These are phyloP conservation scores for Rhizomys pruinosus DNA, from an alignment of 2,113 vertebrate genomes.

Conservation along the genomic window DNA sequence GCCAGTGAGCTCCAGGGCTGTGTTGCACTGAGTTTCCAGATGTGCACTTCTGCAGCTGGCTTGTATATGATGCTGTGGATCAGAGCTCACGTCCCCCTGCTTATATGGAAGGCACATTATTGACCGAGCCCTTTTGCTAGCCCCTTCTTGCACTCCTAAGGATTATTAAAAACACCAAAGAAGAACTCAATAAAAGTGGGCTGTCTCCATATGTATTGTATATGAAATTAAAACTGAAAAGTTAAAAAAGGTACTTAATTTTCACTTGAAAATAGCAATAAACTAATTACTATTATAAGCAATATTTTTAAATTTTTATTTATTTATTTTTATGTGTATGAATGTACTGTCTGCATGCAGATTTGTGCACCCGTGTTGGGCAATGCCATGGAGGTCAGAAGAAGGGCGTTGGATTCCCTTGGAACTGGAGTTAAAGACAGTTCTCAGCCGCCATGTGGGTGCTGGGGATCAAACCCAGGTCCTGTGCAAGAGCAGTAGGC, in stretches of 20 bases:
- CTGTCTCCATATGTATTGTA: not conserved
- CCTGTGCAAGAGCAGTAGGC: too few relatives aligned
- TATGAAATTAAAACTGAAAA: not conserved
- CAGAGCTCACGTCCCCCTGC: not conserved
- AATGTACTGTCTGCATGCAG: too few relatives aligned
- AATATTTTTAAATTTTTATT: not conserved
- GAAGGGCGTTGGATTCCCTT: too few relatives aligned
- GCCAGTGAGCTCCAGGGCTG: not conserved
- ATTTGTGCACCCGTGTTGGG: too few relatives aligned
- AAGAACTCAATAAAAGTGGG: not conserved
- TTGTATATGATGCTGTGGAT: not conserved
- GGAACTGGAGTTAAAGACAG: too few relatives aligned
- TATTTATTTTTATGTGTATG: too few relatives aligned
- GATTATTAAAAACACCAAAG: not conserved
- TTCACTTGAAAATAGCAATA: not conserved
- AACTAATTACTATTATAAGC: not conserved
- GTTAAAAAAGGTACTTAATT: not conserved
- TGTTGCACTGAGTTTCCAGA: not conserved
- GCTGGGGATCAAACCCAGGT: too few relatives aligned
- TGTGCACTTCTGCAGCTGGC: not conserved
- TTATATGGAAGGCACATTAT: not conserved
- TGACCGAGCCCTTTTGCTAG: not conserved
- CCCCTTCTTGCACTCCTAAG: not conserved
- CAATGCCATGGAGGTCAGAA: too few relatives aligned
- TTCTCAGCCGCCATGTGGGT: too few relatives aligned